Percentiles rank a stretch among this genome's conserved stretches.
Evolutionary conservation across 2,113 vertebrate species (phyloP).

Genomic region (Galeopterus variegatus): DNA sequence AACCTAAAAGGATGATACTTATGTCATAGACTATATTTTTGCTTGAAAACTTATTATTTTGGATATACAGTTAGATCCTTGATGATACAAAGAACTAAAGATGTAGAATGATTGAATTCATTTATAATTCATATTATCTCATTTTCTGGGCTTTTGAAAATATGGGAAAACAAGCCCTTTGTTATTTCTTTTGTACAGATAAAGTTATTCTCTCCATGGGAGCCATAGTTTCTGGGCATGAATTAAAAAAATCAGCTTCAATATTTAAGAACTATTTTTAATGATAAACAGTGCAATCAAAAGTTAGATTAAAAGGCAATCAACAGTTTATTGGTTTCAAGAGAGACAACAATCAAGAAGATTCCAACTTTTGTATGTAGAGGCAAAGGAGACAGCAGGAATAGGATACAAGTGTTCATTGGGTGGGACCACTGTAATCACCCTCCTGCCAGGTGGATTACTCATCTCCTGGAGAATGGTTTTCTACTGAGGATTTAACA

Average conservation of each 20-base stretch:
- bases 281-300: slow-evolving; percentile 3
- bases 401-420: neutral
- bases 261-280: slow-evolving; percentile 28
- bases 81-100: neutral
- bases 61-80: slow-evolving; percentile 1
- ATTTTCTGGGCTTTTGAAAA: slow-evolving; percentile 7
- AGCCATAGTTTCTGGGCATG: neutral
- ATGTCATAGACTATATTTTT: slow-evolving; percentile 48
- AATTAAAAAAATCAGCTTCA: slow-evolving; percentile 5
- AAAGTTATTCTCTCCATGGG: neutral
- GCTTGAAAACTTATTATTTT: slow-evolving; percentile 67
- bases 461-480: neutral
- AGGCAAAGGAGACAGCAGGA: neutral
- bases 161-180: neutral
- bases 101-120: neutral
- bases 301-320: slow-evolving; percentile 41
- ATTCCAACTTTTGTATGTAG: neutral
- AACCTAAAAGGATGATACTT: slow-evolving; percentile 38
- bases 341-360: neutral
- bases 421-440: neutral
- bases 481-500: neutral
- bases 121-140: neutral
- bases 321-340: neutral
- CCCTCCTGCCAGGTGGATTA: neutral
- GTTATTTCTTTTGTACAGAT: neutral